A percentile compares a stretch with the other conserved stretches of the same genome.
These are phyloP conservation scores for Microcebus ravelobensis DNA, from an alignment of 2,113 vertebrate species.

Conservation along the genomic window DNA sequence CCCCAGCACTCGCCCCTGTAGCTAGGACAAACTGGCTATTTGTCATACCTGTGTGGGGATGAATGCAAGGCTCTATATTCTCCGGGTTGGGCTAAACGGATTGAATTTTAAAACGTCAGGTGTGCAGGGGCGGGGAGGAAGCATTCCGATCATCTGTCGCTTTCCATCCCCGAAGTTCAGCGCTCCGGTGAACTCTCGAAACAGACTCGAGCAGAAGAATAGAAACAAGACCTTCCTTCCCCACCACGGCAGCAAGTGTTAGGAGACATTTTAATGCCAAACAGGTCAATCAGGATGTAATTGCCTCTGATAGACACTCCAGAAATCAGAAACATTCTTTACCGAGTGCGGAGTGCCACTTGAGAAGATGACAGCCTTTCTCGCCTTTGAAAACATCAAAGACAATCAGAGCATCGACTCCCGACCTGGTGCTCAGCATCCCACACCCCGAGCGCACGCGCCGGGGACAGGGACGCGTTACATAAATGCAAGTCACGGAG, in stretches of 20 bases:
- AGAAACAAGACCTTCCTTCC: slow-evolving; percentile 5
- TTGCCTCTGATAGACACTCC: slow-evolving; percentile 66
- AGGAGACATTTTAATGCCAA: slow-evolving; percentile 67
- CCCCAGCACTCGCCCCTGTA: not conserved
- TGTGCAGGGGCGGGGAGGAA: not conserved
- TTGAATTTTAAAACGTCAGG: slow-evolving; percentile 53
- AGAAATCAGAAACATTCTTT: slow-evolving; percentile 73
- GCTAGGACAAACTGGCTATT: not conserved
- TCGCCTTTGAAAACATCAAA: slow-evolving; percentile 72
- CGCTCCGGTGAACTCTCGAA: not conserved
- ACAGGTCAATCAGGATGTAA: slow-evolving; percentile 70
- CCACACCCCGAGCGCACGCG: rapidly evolving
- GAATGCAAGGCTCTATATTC: not conserved
- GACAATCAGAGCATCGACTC: slow-evolving; percentile 49
- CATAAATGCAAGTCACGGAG: not conserved
- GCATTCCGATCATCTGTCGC: slow-evolving; percentile 21
- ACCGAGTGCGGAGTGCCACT: slow-evolving; percentile 63
- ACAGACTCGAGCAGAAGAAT: not conserved
- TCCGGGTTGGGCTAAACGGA: slow-evolving; percentile 28
- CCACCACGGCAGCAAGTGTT: not conserved
- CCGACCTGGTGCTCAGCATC: not conserved
- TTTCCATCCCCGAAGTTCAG: slow-evolving; percentile 50
- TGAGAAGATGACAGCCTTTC: slow-evolving; percentile 55
- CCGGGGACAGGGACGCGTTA: not conserved
- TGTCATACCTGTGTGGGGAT: not conserved